These are phyloP conservation scores for Perizoma affinitatum DNA, from an alignment of 2,888 invertebrate genomes.

Conservation along the genomic window DNA sequence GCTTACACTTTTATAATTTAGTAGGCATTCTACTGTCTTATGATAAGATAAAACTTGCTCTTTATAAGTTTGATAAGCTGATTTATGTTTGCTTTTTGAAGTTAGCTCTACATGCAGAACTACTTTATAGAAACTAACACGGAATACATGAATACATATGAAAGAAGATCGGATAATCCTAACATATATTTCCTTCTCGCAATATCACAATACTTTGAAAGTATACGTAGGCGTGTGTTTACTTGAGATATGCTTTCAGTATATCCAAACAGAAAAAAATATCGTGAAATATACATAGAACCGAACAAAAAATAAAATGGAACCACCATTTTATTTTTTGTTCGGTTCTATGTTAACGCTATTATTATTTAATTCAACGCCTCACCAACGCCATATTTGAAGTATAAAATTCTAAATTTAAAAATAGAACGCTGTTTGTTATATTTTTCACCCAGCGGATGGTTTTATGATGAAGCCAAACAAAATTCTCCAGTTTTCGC, in stretches of 20 bases:
- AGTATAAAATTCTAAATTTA: not conserved
- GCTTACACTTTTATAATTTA: no score
- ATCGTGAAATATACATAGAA: no score
- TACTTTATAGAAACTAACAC: slow-evolving; percentile 20
- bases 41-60: no score
- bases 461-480: slow-evolving; percentile 34
- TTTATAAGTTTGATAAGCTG: slow-evolving; percentile 3
- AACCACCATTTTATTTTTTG: no score
- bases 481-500: slow-evolving; percentile 42
- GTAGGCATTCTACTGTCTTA: no score
- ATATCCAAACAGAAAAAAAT: not conserved
- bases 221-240: slow-evolving; percentile 15
- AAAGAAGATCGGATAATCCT: slow-evolving; percentile 27
- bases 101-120: slow-evolving; percentile 15
- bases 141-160: slow-evolving; percentile 33
- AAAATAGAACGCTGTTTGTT: not conserved
- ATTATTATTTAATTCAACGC: not conserved
- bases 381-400: not conserved
- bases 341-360: not conserved
- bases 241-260: slow-evolving; percentile 11
- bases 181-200: slow-evolving; percentile 25
- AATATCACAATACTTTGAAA: slow-evolving; percentile 22
- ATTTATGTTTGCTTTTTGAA: slow-evolving; percentile 20
- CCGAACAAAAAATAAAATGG: no score
- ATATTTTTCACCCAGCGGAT: slow-evolving; percentile 9